phyloP scores from a whole-genome alignment of 2,113 vertebrate species.

The Pleuronectes platessa region DNA sequence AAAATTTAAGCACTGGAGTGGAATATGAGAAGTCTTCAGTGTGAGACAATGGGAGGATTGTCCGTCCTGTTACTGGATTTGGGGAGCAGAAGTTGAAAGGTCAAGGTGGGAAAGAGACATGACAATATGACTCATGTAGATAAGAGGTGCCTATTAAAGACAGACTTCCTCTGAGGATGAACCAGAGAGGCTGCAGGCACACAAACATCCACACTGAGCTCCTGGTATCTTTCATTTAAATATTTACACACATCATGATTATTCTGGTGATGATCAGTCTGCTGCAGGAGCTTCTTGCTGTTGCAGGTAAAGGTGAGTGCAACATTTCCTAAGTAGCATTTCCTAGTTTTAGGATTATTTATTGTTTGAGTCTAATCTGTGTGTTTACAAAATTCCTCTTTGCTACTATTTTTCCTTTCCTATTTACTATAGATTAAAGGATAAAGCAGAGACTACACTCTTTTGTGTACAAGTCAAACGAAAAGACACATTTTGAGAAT shows the following conservation, averaged over 20 bases:
- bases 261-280: conserved; percentile 52
- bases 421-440: no score
- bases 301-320: conserved; percentile 71
- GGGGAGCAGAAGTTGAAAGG: conserved; percentile 38
- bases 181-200: conserved; percentile 9
- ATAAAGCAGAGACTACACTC: no score
- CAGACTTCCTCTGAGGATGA: not conserved
- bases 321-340: not conserved
- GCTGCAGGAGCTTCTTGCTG: conserved; percentile 41
- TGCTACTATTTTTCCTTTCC: no score
- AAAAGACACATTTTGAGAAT: no score
- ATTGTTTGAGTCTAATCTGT: not conserved
- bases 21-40: conserved; percentile 3
- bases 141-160: conserved; percentile 58
- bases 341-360: no score
- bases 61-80: conserved; percentile 60
- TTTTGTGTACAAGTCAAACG: no score
- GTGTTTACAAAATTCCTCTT: not conserved
- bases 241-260: conserved; percentile 54
- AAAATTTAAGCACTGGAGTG: not conserved
- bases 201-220: not conserved
- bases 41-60: conserved; percentile 80
- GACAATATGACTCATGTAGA: conserved; percentile 53
- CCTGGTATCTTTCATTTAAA: conserved; percentile 5
- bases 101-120: conserved; percentile 72